Conservation (phyloP, 2,113 vertebrate species). For the Pseudorasbora parva region DNA sequence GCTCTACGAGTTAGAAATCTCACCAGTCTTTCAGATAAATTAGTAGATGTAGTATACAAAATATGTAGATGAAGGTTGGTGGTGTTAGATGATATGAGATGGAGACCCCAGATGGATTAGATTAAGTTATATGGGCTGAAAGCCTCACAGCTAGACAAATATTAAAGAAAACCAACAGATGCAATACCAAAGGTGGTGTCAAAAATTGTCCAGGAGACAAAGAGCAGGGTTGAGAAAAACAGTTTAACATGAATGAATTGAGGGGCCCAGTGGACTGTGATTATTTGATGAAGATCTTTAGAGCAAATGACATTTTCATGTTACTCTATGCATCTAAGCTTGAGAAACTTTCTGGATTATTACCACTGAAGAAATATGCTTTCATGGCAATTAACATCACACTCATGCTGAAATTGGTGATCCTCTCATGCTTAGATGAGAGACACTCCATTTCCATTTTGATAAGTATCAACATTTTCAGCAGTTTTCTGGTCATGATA, state of each 20-base stretch:
- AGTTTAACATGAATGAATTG: background rate
- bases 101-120: background rate
- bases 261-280: background rate
- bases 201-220: background rate
- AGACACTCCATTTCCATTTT: conserved; percentile 33
- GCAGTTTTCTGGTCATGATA: conserved; percentile 3
- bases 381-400: conserved; percentile 19
- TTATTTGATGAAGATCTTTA: conserved; percentile 9
- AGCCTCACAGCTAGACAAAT: too few species aligned
- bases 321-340: conserved; percentile 4
- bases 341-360: conserved; percentile 11
- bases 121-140: too few species aligned
- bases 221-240: background rate
- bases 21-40: too few species aligned
- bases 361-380: conserved; percentile 3
- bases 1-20: too few species aligned
- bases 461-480: conserved; percentile 22
- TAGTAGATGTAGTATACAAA: too few species aligned
- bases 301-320: background rate
- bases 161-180: too few species aligned
- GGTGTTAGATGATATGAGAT: background rate
- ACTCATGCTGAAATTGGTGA: conserved; percentile 15
- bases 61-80: background rate
- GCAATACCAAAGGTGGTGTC: too few species aligned
- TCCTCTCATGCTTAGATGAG: conserved; percentile 7